A percentile compares a stretch with the other conserved stretches of the same genome.
Evolutionary conservation across 2,797 vertebrate genomes (phyloP).

Genomic region (Falco cherrug): DNA sequence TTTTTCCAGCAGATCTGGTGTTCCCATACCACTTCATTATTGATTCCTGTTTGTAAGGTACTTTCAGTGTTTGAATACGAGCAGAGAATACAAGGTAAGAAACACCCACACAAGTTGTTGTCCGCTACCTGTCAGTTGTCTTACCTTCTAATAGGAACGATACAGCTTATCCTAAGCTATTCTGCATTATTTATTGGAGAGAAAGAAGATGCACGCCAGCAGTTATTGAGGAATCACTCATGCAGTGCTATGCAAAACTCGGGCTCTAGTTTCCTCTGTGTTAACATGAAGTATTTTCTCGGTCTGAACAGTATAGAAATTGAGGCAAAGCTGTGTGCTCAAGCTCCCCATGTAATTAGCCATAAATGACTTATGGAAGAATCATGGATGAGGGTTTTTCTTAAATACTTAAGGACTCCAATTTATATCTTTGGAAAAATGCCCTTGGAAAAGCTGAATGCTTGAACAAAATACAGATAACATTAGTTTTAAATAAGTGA

Average conservation of each 20-base stretch:
- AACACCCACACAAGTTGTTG: background rate
- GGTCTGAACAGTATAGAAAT: background rate
- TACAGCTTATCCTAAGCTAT: background rate
- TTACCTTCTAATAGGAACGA: background rate
- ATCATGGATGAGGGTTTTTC: background rate
- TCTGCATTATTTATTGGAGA: background rate
- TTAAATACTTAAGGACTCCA: background rate
- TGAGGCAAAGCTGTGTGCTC: background rate
- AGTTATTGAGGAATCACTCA: background rate
- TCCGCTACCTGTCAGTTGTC: background rate
- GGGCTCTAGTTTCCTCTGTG: background rate
- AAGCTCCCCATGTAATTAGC: background rate
- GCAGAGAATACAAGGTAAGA: background rate
- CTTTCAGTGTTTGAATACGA: background rate
- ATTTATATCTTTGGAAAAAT: background rate
- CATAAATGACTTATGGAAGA: background rate
- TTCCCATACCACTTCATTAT: background rate
- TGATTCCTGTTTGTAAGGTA: background rate
- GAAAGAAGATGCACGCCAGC: background rate
- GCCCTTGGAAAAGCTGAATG: background rate
- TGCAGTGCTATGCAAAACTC: background rate
- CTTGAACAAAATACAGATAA: background rate
- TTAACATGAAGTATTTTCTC: background rate
- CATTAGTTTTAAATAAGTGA: background rate
- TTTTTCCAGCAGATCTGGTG: conserved; percentile 5